These are phyloP conservation scores for Eclectus roratus DNA, from an alignment of 2,113 vertebrate genomes.

Conservation along the genomic window DNA sequence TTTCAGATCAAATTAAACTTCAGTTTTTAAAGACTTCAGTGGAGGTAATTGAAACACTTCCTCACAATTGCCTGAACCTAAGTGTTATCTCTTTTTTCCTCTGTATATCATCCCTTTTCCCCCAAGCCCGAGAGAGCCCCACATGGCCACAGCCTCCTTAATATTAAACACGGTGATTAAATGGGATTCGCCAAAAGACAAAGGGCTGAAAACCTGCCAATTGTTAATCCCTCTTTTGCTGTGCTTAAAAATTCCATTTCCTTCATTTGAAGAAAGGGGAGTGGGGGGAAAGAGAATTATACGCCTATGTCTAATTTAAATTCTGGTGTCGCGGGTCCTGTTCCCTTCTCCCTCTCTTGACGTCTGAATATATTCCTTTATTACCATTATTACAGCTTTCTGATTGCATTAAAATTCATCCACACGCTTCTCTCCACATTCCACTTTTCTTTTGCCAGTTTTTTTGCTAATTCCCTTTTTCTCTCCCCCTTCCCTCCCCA, in stretches of 20 bases:
- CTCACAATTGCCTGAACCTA: conserved; percentile 64
- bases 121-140: conserved; percentile 15
- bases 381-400: conserved; percentile 79
- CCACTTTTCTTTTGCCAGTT: conserved; percentile 66
- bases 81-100: conserved; percentile 61
- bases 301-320: conserved; percentile 71
- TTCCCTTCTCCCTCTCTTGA: conserved; percentile 73
- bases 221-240: conserved; percentile 70
- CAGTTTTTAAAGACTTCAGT: conserved; percentile 61
- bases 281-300: conserved; percentile 45
- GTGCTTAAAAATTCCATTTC: conserved; percentile 77
- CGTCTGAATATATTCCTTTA: conserved; percentile 79
- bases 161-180: conserved; percentile 74
- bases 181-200: conserved; percentile 74
- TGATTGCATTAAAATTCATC: conserved; percentile 85
- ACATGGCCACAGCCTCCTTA: conserved; percentile 60
- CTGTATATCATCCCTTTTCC: conserved; percentile 59
- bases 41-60: conserved; percentile 69
- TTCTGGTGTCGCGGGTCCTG: conserved; percentile 63
- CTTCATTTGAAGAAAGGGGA: conserved; percentile 60
- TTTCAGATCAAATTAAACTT: conserved; percentile 69
- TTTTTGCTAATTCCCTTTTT: conserved; percentile 67
- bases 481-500: conserved; percentile 36
- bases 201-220: conserved; percentile 66
- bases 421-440: conserved; percentile 65